These are phyloP conservation scores for Syrrhaptes paradoxus DNA, from an alignment of 2,113 vertebrate species.

Conservation along the genomic window DNA sequence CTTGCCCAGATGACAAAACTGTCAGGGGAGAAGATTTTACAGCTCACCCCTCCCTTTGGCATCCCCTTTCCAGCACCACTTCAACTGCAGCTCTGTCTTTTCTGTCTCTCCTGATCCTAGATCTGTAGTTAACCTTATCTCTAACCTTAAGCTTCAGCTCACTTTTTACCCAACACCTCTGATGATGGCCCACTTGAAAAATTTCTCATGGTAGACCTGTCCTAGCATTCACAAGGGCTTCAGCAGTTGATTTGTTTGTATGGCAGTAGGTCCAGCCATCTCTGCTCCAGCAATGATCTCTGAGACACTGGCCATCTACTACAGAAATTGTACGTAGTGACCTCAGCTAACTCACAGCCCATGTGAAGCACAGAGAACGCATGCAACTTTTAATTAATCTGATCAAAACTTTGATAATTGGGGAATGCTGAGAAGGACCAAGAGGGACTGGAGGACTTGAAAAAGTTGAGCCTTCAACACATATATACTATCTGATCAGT, in stretches of 20 bases:
- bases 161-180: neutral
- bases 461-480: neutral
- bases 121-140: neutral
- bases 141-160: neutral
- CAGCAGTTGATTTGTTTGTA: neutral
- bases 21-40: neutral
- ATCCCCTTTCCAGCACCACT: neutral
- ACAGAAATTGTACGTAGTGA: neutral
- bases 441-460: neutral
- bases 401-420: neutral
- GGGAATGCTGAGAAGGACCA: neutral
- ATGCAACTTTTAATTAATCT: neutral
- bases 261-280: accelerated
- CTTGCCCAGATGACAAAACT: neutral
- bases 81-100: neutral
- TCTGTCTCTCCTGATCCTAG: neutral
- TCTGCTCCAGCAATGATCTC: neutral
- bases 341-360: neutral
- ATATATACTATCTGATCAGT: neutral
- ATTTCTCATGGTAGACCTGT: neutral
- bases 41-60: neutral
- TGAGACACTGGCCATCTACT: neutral
- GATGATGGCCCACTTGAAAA: neutral
- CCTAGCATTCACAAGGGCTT: neutral
- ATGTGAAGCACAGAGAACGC: neutral